A percentile compares a stretch with the other conserved stretches of the same genome.
phyloP scores from a whole-genome alignment of 2,113 vertebrate genomes.

The Atlantisia rogersi region DNA sequence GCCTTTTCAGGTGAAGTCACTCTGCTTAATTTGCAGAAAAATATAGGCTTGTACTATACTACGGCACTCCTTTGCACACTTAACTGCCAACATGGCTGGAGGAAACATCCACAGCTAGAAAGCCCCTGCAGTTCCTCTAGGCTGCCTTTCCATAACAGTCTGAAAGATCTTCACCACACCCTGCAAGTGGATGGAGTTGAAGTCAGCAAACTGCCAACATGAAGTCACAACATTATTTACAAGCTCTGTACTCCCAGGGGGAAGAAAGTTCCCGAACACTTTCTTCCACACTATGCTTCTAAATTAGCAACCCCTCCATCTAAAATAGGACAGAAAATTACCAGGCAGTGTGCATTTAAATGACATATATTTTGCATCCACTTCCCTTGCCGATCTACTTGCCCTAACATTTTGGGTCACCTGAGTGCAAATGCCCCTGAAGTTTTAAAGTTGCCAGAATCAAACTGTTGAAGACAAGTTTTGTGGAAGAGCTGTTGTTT shows the following conservation, averaged over 20 bases:
- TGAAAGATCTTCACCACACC: not conserved
- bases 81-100: not conserved
- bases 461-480: not conserved
- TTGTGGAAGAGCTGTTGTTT: not conserved
- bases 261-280: not conserved
- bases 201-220: not conserved
- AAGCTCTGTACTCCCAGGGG: not conserved
- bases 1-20: not conserved
- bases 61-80: not conserved
- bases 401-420: not conserved
- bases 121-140: not conserved
- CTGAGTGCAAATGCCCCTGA: not conserved
- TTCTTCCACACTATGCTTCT: not conserved
- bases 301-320: not conserved
- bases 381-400: not conserved
- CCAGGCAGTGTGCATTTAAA: not conserved
- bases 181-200: not conserved
- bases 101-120: not conserved
- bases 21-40: not conserved
- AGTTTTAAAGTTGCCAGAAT: not conserved
- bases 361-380: not conserved
- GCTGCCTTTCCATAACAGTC: not conserved
- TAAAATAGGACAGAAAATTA: not conserved
- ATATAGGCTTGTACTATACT: fast-evolving
- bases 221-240: not conserved